Evolutionary conservation across 2,888 invertebrate genomes (phyloP).

Genomic region (Drosophila eohydei): DNA sequence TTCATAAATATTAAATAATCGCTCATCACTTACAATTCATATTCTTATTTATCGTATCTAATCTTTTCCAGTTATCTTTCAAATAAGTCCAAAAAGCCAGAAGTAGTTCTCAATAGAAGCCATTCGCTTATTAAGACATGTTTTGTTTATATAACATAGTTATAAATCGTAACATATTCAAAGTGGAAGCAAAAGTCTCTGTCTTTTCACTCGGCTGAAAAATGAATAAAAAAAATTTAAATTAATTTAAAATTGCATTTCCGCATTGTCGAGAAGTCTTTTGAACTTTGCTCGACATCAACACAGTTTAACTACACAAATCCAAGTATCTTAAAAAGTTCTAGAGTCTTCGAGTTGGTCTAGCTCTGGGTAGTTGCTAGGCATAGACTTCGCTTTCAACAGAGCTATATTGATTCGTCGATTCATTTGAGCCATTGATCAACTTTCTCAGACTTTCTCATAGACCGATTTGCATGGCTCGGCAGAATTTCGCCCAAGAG

Average conservation of each 20-base stretch:
- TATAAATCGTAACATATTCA: background rate
- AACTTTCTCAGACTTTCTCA: conserved; percentile 55
- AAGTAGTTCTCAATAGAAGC: background rate
- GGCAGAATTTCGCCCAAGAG: conserved; percentile 36
- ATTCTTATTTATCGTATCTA: background rate
- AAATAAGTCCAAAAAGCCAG: background rate
- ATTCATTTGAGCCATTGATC: conserved; percentile 26
- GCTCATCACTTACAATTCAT: background rate
- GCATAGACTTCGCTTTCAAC: conserved; percentile 13
- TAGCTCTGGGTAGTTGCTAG: conserved; percentile 22
- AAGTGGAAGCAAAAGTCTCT: no score
- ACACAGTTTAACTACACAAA: conserved; percentile 1
- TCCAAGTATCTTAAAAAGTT: conserved; percentile 5
- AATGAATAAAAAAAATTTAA: conserved; percentile 15
- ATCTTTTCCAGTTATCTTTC: no score
- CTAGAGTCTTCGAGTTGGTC: conserved; percentile 14
- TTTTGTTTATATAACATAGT: background rate
- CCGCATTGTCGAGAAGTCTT: conserved; percentile 27
- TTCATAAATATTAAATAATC: background rate
- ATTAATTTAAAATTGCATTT: conserved; percentile 42
- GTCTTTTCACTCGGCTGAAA: background rate
- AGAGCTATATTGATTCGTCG: conserved; percentile 18
- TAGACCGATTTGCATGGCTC: conserved; percentile 46
- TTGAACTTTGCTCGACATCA: conserved; percentile 19
- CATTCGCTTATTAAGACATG: background rate